Percentiles rank a stretch among this genome's conserved stretches.
Conservation (phyloP, 2,113 vertebrate species). For the Grallaria varia region DNA sequence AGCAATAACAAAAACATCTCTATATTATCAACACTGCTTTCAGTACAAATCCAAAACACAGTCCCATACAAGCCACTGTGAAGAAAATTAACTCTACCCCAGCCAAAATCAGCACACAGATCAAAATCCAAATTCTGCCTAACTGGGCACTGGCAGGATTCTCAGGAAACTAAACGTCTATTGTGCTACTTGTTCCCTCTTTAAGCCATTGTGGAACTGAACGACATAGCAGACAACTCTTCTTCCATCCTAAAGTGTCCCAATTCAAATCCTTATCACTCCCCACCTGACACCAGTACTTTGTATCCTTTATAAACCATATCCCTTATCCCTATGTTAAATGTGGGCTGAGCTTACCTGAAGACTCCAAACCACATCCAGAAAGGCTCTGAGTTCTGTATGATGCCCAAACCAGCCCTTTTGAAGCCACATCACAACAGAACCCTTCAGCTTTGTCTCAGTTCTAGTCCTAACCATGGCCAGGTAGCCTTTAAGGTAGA, state of each 20-base stretch:
- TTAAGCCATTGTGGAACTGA: not conserved
- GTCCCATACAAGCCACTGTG: not conserved
- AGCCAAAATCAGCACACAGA: not conserved
- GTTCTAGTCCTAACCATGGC: not conserved
- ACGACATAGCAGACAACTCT: not conserved
- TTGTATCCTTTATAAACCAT: not conserved
- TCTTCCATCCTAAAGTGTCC: not conserved
- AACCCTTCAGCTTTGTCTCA: not conserved
- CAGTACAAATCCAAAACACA: not conserved
- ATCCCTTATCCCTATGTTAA: not conserved
- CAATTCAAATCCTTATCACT: not conserved
- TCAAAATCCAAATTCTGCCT: not conserved
- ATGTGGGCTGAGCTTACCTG: not conserved
- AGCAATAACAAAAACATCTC: not conserved
- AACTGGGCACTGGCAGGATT: not conserved
- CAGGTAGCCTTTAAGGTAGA: not conserved
- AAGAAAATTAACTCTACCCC: not conserved
- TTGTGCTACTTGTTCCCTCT: not conserved
- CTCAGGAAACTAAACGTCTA: not conserved
- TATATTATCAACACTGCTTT: not conserved
- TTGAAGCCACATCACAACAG: not conserved
- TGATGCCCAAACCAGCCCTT: not conserved
- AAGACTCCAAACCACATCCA: not conserved
- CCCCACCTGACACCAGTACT: accelerated
- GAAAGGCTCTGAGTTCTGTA: not conserved